Base-by-base conservation (phyloP, 1,140 invertebrate species). In the Condylostylus longicornis region DNA sequence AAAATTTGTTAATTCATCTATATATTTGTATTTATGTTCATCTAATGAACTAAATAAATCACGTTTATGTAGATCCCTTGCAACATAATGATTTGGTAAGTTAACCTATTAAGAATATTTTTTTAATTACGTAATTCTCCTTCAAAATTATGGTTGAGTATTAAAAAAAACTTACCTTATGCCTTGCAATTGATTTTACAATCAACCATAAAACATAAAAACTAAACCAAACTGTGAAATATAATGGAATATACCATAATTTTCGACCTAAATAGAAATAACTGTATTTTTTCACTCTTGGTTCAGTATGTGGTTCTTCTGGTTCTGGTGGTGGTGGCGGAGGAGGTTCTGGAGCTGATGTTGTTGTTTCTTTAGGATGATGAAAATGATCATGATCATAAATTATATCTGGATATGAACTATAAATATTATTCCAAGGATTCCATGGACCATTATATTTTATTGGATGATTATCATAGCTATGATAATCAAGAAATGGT, bases 261-360 rank as follows among this genome's bases (percentile, higher is more conserved):
- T 84, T 83, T 40, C 78, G 72, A 0, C 80, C 80, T 43, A 84
- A 69, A 48, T 77, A 83, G 51, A 83, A 84, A 55, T 84, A 84
- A 50, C 77, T 81, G 64, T 80, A 84, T 41, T 79, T 82, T 37
- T 72, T 77, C 28, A 79, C 68, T 46, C 77, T 67, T 34, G 69
- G 68, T 51, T 75, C 71, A 19, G 68, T 70, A 19, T 69, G 69
- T 33, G 74, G 71, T 4, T 63, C 54, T 38, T 62, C 61, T n/a
- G 51, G 50, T 18, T 51, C 50, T 17, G 53, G 42, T 22, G 58
- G 49, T 18, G 67, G 66, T 7, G 69, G 64, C 5, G 64, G 47
- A 6, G 44, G 41, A 40, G 66, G 45, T 40, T 66, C 47, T 3
- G 48, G 43, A 1, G 45, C 43, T 25, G 35, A 36, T 31, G 34